Base-by-base conservation (phyloP, 2,888 invertebrate species). In the Parascotia fuliginaria region DNA sequence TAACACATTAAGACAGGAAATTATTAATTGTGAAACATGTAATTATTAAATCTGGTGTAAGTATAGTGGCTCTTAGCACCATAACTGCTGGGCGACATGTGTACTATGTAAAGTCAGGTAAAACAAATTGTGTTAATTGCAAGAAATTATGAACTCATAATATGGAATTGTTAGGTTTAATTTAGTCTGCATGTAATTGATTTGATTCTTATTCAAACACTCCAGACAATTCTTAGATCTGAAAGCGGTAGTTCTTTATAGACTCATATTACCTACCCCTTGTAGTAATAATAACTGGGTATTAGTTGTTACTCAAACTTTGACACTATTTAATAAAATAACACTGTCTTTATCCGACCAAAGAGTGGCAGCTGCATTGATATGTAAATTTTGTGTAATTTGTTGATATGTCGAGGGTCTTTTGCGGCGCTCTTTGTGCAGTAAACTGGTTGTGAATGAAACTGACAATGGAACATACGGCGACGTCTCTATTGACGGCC, bases 311-410 rank as follows among this genome's bases (percentile, higher is more conserved):
- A 78, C 77, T 79, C 77, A 73, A 78, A 81, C 81, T 81, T 81
- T 79, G 78, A 78, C 85, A 83, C 79, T 77, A 76, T 85, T 85
- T 82, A 82, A 84, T 82, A 83, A 79, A 83, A 83, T 77, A 80
- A 76, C 75, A 81, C 77, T 85, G 83, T 86, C 83, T 87, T 82
- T 79, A 74, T 71, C 52, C 53, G 59, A 65, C 75, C 73, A 77
- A 79, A 78, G 71, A 83, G 78, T 67, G 76, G 70, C 71, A 75
- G 71, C 68, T 49, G 58, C 59, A 84, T 92, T 91, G 74, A 87
- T 80, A 92, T 92, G 90, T 77, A 79, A 91, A 92, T 92, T 55
- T 73, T 86, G 85, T 91, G 85, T 91, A 91, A 91, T 92, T 92
- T 92, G 89, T 90, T 90, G 88, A 89, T 90, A 82, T 70, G 82